Conservation (phyloP, 2,113 vertebrate species). For the Tichodroma muraria region DNA sequence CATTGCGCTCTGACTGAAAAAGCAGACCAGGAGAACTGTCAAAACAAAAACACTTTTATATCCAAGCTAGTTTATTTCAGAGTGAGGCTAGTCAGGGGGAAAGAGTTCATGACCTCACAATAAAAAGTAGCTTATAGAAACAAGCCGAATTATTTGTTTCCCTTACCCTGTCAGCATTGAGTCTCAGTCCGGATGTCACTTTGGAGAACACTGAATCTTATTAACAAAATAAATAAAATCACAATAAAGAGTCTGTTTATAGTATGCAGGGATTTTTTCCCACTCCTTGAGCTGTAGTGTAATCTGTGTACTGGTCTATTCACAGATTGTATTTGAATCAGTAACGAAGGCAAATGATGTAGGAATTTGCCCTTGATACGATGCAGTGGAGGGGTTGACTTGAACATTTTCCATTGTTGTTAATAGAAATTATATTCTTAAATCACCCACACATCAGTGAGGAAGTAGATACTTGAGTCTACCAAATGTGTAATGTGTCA, state of each 20-base stretch:
- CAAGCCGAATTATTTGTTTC: slow-evolving; percentile 10
- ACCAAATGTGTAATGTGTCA: background rate
- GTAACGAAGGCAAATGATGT: background rate
- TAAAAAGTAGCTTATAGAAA: background rate
- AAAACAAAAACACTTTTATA: slow-evolving; percentile 34
- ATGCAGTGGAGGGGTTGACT: background rate
- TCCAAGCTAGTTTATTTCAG: slow-evolving; percentile 2
- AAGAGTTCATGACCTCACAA: background rate
- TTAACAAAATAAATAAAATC: background rate
- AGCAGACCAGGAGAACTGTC: slow-evolving; percentile 14
- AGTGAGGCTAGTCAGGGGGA: background rate
- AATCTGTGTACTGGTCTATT: background rate
- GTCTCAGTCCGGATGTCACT: background rate
- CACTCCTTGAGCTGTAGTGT: background rate
- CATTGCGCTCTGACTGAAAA: slow-evolving; percentile 8
- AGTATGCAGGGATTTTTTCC: background rate
- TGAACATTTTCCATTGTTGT: background rate
- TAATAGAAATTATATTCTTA: background rate
- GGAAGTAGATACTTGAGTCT: background rate
- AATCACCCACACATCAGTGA: background rate
- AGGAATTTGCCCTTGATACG: background rate
- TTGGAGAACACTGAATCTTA: background rate
- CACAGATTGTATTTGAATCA: background rate
- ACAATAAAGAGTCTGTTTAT: background rate
- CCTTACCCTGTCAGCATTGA: background rate